Conservation (phyloP, 2,888 invertebrate genomes). For the Eurytoma adleriae region DNA sequence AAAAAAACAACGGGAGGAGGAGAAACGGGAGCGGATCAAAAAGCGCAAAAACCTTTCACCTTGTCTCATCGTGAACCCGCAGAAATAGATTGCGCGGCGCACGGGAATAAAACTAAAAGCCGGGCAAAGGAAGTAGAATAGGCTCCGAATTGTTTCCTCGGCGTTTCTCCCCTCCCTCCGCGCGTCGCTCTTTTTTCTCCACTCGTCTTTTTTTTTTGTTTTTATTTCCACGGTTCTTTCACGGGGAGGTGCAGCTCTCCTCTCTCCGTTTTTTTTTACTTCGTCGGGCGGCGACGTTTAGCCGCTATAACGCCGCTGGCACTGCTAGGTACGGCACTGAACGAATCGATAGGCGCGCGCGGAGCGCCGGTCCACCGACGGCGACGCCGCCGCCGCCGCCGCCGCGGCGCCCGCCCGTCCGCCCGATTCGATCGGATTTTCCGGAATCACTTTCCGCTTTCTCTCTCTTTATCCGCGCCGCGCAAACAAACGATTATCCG, state of each 20-base stretch:
- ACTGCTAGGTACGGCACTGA: slow-evolving; percentile 62
- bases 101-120: slow-evolving; percentile 5
- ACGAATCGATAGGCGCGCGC: slow-evolving; percentile 61
- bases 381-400: slow-evolving; percentile 41
- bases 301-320: slow-evolving; percentile 56
- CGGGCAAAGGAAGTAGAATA: background rate
- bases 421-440: slow-evolving; percentile 53
- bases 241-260: no score
- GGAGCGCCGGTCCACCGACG: slow-evolving; percentile 10
- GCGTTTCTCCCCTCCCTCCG: background rate
- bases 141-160: background rate
- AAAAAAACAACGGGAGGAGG: no score
- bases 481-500: slow-evolving; percentile 7
- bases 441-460: slow-evolving; percentile 49
- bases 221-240: no score
- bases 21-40: background rate
- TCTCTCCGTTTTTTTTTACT: background rate
- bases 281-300: background rate
- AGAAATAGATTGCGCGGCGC: background rate
- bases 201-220: no score
- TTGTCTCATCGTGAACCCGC: background rate
- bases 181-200: background rate
- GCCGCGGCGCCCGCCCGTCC: slow-evolving; percentile 37
- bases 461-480: background rate
- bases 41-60: background rate